Conservation (phyloP, 2,888 invertebrate species). For the Rosalia funebris region DNA sequence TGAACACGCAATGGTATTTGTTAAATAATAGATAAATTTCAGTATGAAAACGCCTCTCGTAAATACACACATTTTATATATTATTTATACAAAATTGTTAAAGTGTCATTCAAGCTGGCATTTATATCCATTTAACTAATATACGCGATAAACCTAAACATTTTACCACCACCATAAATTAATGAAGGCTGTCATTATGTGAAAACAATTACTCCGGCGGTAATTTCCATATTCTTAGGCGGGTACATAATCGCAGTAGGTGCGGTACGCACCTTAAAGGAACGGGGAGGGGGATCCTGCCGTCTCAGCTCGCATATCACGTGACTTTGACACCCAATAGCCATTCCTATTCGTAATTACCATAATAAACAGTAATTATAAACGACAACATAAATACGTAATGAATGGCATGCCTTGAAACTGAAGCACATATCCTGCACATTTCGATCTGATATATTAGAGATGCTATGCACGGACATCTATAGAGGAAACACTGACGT, state of each 20-base stretch:
- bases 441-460: slow-evolving; percentile 28
- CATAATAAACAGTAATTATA: slow-evolving; percentile 63
- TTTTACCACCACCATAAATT: slow-evolving; percentile 51
- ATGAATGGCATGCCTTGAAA: slow-evolving; percentile 47
- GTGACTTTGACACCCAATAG: slow-evolving; percentile 58
- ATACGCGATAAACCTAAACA: slow-evolving; percentile 44
- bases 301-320: slow-evolving; percentile 53
- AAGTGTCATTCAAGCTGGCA: slow-evolving; percentile 38
- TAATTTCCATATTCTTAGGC: slow-evolving; percentile 50
- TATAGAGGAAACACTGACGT: slow-evolving; percentile 24
- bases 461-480: slow-evolving; percentile 23
- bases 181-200: slow-evolving; percentile 45
- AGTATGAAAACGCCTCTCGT: not conserved
- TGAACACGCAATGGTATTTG: slow-evolving; percentile 16
- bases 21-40: slow-evolving; percentile 14
- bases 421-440: slow-evolving; percentile 30
- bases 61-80: slow-evolving; percentile 34
- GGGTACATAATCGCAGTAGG: slow-evolving; percentile 35
- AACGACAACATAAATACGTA: slow-evolving; percentile 61
- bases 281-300: slow-evolving; percentile 12
- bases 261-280: slow-evolving; percentile 31
- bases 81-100: slow-evolving; percentile 36
- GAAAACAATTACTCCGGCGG: slow-evolving; percentile 45
- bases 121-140: slow-evolving; percentile 37
- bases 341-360: slow-evolving; percentile 58